A percentile compares a stretch with the other conserved stretches of the same genome.
These are phyloP conservation scores for Daktulosphaira vitifoliae DNA, from an alignment of 1,140 invertebrate genomes.

Conservation along the genomic window DNA sequence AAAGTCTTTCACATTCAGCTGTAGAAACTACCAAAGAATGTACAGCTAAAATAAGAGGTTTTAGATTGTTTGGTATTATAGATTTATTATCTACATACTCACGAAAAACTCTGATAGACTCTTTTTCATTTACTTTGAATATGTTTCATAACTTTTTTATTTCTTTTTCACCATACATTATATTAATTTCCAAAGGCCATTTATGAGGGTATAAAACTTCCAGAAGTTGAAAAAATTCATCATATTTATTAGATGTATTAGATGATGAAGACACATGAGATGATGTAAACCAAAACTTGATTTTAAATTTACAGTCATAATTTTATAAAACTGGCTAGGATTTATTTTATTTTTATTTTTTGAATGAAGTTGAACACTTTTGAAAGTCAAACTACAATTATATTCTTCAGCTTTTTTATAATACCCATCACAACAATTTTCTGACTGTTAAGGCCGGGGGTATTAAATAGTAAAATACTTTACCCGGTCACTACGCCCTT, in stretches of 20 bases:
- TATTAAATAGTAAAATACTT: too few species aligned
- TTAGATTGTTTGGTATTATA: background rate
- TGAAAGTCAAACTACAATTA: background rate
- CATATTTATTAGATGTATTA: background rate
- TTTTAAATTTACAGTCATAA: background rate
- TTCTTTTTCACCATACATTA: background rate
- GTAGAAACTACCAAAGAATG: background rate
- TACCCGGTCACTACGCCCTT: too few species aligned
- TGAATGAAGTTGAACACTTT: too few species aligned
- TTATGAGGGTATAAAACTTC: background rate
- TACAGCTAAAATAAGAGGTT: background rate
- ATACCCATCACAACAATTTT: background rate
- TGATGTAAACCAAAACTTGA: background rate
- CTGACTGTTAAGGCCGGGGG: too few species aligned
- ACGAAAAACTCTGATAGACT: background rate
- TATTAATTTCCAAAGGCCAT: background rate
- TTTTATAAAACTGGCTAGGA: too few species aligned
- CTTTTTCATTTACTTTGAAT: constrained; percentile 7
- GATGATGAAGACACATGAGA: background rate
- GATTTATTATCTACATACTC: constrained; percentile 8
- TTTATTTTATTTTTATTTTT: too few species aligned
- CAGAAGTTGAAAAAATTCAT: background rate
- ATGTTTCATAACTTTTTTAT: background rate
- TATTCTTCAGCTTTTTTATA: constrained; percentile 8
- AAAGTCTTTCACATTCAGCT: background rate